Percentiles rank a stretch among this genome's conserved stretches.
phyloP scores from a whole-genome alignment of 2,888 invertebrate species.

The Drosophila barbarae region DNA sequence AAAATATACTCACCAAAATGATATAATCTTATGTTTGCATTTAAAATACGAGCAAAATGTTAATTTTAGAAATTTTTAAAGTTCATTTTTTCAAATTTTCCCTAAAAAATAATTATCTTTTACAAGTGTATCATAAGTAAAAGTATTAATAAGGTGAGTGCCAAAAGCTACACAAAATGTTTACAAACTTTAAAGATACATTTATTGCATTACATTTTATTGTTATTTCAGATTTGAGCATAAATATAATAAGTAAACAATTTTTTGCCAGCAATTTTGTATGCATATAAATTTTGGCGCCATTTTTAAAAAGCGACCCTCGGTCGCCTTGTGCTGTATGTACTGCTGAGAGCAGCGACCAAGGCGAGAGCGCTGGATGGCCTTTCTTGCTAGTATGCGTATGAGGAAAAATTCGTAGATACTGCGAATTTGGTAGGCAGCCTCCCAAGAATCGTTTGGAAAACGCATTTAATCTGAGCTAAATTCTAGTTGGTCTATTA shows the following conservation, averaged over 20 bases:
- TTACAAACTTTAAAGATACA: not conserved
- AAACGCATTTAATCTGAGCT: slow-evolving; percentile 1
- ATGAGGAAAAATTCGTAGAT: not conserved
- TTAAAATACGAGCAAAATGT: too few species aligned
- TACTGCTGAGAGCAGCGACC: slow-evolving; percentile 40
- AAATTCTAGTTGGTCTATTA: slow-evolving; percentile 22
- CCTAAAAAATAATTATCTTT: too few species aligned
- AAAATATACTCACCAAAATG: too few species aligned
- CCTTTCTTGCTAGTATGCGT: slow-evolving; percentile 21
- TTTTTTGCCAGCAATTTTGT: slow-evolving; percentile 1
- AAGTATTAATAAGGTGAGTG: not conserved
- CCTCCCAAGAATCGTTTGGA: not conserved
- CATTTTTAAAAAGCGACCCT: slow-evolving; percentile 58
- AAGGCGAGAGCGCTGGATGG: slow-evolving; percentile 14
- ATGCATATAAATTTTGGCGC: slow-evolving; percentile 53
- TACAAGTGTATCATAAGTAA: not conserved
- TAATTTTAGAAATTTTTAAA: not conserved
- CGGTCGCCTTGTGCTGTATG: slow-evolving; percentile 32
- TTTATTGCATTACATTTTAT: not conserved
- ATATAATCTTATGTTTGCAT: too few species aligned
- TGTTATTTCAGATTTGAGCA: not conserved
- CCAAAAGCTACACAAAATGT: not conserved
- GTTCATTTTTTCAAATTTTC: not conserved
- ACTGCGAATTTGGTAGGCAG: slow-evolving; percentile 6
- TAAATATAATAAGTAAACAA: not conserved